A percentile compares a stretch with the other conserved stretches of the same genome.
Conservation (phyloP, 53 echinoderm and acorn worm genomes). For the Echinarachnius parma region DNA sequence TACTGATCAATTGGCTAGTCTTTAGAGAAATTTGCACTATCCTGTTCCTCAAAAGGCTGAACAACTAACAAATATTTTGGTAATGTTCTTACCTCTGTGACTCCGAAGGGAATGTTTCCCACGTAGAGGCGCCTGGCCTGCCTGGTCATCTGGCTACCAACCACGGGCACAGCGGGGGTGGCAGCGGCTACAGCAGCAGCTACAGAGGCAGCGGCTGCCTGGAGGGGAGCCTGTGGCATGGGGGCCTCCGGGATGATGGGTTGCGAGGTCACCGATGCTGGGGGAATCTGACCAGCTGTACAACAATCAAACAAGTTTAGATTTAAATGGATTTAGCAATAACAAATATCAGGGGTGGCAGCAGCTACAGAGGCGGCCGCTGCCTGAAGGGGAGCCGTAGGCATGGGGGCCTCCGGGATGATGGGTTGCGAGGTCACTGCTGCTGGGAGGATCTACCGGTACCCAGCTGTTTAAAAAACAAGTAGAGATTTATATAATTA, state of each 20-base stretch:
- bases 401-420: constrained; percentile 48
- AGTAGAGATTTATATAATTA: too few relatives aligned
- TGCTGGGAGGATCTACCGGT: too few relatives aligned
- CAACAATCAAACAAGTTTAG: too few relatives aligned
- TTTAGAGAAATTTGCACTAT: too few relatives aligned
- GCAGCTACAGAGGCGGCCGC: constrained; percentile 48
- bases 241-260: constrained; percentile 45
- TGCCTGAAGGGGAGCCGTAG: constrained; percentile 26
- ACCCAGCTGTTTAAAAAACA: too few relatives aligned
- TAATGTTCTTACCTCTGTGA: constrained; percentile 91
- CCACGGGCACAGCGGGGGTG: constrained; percentile 81
- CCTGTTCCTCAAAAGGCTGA: too few relatives aligned
- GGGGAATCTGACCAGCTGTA: constrained; percentile 65
- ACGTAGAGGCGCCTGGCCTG: constrained; percentile 94
- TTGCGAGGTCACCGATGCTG: constrained; percentile 24
- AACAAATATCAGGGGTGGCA: too few relatives aligned
- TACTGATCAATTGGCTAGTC: too few relatives aligned
- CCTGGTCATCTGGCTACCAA: constrained; percentile 98
- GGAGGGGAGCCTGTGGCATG: constrained; percentile 36
- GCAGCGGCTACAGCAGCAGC: constrained; percentile 42
- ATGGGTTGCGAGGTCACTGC: constrained; percentile 25
- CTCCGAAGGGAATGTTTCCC: constrained; percentile 99
- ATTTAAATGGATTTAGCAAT: too few relatives aligned
- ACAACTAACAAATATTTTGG: too few relatives aligned
- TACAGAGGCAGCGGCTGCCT: constrained; percentile 37